Conservation (phyloP, 1,140 invertebrate species). For the Eufriesea mexicana region DNA sequence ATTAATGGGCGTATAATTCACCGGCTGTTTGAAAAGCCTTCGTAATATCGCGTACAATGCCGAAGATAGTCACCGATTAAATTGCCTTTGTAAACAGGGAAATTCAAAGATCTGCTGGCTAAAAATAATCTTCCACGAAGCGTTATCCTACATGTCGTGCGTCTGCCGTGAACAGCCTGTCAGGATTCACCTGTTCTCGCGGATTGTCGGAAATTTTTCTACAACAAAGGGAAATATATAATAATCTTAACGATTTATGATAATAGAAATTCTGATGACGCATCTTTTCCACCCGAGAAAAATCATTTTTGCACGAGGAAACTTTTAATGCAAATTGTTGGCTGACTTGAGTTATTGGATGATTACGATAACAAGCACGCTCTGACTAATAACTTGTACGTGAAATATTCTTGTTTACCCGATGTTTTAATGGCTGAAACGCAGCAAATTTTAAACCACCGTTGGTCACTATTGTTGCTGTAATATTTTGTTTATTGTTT, state of each 20-base stretch:
- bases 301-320: background rate
- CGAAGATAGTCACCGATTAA: conserved; percentile 15
- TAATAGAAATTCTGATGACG: conserved; percentile 24
- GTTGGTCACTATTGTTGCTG: no score
- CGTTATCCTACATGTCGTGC: background rate
- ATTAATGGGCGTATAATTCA: conserved; percentile 49
- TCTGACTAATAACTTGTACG: background rate
- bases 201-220: background rate
- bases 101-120: background rate
- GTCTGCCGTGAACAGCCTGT: background rate
- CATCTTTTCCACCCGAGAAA: background rate
- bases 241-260: conserved; percentile 14
- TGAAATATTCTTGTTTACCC: background rate
- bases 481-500: no score
- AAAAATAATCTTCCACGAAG: conserved; percentile 11
- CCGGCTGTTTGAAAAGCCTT: conserved; percentile 16
- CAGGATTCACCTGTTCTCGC: background rate
- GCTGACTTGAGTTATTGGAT: background rate
- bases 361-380: background rate
- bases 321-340: conserved; percentile 3
- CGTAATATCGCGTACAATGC: background rate
- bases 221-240: background rate
- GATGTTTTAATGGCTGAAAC: background rate
- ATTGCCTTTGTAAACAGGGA: conserved; percentile 22
- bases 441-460: no score